Percentiles rank a stretch among this genome's conserved stretches.
These are phyloP conservation scores for Uropetala carovei DNA, from an alignment of 2,888 invertebrate genomes.

Conservation along the genomic window DNA sequence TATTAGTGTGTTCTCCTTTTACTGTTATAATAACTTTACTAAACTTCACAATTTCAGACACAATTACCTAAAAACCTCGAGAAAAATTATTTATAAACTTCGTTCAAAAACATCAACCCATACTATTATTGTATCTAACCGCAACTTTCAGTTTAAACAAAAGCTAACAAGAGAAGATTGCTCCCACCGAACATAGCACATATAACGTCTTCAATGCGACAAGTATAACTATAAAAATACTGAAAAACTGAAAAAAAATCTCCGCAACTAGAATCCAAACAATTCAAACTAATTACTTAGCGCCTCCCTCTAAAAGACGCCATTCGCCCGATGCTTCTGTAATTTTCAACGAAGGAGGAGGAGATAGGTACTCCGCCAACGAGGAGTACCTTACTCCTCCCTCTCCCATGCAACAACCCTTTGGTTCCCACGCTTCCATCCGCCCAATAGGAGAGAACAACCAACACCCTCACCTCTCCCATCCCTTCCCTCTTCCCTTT, in stretches of 20 bases:
- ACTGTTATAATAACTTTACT: too few relatives aligned
- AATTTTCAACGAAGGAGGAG: constrained; percentile 31
- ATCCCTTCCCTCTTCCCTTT: not conserved
- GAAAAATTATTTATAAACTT: too few relatives aligned
- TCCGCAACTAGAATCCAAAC: not conserved
- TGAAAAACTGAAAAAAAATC: not conserved
- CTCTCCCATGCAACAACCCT: constrained; percentile 52
- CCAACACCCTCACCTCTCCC: constrained; percentile 5
- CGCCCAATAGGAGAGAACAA: constrained; percentile 36
- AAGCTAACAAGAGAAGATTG: too few relatives aligned
- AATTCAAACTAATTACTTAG: too few relatives aligned
- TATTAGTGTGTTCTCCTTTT: too few relatives aligned
- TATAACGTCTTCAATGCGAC: too few relatives aligned
- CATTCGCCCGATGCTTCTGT: not conserved
- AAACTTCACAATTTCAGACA: too few relatives aligned
- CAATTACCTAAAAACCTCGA: too few relatives aligned
- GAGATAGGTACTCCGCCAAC: constrained; percentile 41
- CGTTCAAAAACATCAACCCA: too few relatives aligned
- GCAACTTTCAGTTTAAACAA: too few relatives aligned
- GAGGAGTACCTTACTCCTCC: not conserved
- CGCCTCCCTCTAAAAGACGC: not conserved
- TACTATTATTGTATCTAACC: too few relatives aligned
- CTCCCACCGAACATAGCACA: too few relatives aligned
- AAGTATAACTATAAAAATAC: not conserved
- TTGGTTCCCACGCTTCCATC: constrained; percentile 28